Evolutionary conservation across 2,113 vertebrate genomes (phyloP), one percentile per base, ranked within the genome.

Genomic region (Hippolais icterina): DNA sequence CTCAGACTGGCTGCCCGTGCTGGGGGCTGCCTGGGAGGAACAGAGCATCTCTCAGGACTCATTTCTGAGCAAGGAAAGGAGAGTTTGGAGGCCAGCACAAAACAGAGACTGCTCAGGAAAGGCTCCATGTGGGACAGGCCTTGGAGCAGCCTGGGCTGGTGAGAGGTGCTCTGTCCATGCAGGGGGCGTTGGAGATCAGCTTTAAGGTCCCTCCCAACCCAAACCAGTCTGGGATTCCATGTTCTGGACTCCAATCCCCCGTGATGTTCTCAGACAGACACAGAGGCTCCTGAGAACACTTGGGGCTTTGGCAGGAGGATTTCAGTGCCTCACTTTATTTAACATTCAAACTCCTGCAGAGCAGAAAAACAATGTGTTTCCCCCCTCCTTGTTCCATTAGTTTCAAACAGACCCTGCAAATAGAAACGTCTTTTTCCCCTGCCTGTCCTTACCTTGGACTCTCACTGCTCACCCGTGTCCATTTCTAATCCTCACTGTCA

Each of bases 261-360:
- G 15, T 2, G 71, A 3, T 31, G 53, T 44, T 41, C 37, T 15
- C 70, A 35, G 52, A 35, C 20, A 23, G 60, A 10, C 41, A 2
- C 8, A 5, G 50, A 33, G 15, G 0, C 3, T 35, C 41, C 47
- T 1, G 7, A 54, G 49, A 72, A 15, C 37, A 0, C 28, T 31
- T 4, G 6, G 12, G 66, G 37, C 10, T 27, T 17, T 37, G 82
- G 49, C 24, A 68, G 10, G 42, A 84, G 21, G 3, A 10, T 17
- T 68, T 31, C 37, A 16, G 53, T 12, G 18, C 47, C 46, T 77
- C 0, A 0, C n/a, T 66, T 35, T 69, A 33, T 29, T 69, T 66
- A 59, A 44, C n/a, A 52, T 12, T 4, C 37, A 47, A 20, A 15
- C 50, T 74, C 78, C 56, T 15, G 37, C 10, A 37, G 65, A n/a